Base-by-base conservation (phyloP, 1,140 invertebrate genomes). In the Globodera rostochiensis region DNA sequence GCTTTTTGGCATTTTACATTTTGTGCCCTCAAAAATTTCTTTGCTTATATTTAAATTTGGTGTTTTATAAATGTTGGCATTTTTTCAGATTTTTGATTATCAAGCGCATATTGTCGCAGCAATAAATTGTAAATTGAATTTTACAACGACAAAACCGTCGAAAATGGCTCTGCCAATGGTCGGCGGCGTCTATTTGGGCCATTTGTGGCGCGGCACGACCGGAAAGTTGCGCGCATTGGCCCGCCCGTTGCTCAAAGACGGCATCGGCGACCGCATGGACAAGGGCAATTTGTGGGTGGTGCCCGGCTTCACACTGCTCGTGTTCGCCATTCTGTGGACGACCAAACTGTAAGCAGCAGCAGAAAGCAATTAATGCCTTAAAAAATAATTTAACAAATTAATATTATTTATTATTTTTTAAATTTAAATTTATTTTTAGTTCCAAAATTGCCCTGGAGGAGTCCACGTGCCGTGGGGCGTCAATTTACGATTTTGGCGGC, bases 151-250 rank as follows among this genome's bases (percentile, higher is more conserved):
- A 53, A 53, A 53, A 53, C 7, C 19, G 1, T 64, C 95, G 13
- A 96, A 95, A 85, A 97, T 97, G 90, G 91, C 96, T 53, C 90
- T 98, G 82, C 92, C 98, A 78, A 93, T 92, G 1, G 93, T 95
- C 15, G 93, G 95, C 91, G 50, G 79, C 46, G 93, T 94, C 86
- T 91, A 93, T 86, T 96, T 98, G 57, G 70, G 47, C 69, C 53
- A 79, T 67, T 50, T 81, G 49, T 78, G 80, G 74, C 64, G 71
- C 49, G 79, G 79, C 50, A 60, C 50, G 7, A 69, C 74, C 2
- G 69, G 81, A 19, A 82, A 80, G 53, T 60, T 82, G 60, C 79
- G 79, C 64, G 73, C 67, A 19, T 25, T 82, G 15, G 71, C 70
- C 81, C 47, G 50, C n/a, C 82, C 82, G 6, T 60, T 83, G 25